Conservation (phyloP, 1,140 invertebrate genomes). For the Myzus persicae region DNA sequence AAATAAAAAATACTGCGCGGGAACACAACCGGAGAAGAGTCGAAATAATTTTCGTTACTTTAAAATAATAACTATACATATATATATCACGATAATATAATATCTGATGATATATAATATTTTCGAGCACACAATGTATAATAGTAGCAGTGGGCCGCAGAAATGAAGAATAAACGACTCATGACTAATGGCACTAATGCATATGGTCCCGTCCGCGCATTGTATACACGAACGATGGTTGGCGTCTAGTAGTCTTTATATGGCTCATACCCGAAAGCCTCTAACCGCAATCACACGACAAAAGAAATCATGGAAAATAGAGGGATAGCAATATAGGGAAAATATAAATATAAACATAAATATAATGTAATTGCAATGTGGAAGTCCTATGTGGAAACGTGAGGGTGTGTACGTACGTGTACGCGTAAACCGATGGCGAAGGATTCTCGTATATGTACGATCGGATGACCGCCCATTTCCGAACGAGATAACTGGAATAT, state of each 20-base stretch:
- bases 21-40: background rate
- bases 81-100: background rate
- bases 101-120: conserved; percentile 6
- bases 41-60: background rate
- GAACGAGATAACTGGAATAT: background rate
- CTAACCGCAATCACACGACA: background rate
- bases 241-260: conserved; percentile 35
- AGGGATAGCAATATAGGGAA: background rate
- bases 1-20: background rate
- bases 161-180: conserved; percentile 46
- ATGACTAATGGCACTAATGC: conserved; percentile 56
- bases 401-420: background rate
- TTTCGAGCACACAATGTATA: background rate
- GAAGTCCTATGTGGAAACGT: background rate
- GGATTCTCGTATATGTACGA: background rate
- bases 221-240: background rate
- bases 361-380: background rate
- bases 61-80: conserved; percentile 32
- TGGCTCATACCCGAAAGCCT: conserved; percentile 22
- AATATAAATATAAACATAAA: background rate
- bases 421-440: background rate
- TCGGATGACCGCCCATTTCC: background rate
- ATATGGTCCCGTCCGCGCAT: conserved; percentile 16
- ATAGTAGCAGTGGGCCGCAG: background rate
- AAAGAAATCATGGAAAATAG: conserved; percentile 11